These are phyloP conservation scores for Drosophila chauvacae DNA, from an alignment of 1,140 invertebrate species.

Conservation along the genomic window DNA sequence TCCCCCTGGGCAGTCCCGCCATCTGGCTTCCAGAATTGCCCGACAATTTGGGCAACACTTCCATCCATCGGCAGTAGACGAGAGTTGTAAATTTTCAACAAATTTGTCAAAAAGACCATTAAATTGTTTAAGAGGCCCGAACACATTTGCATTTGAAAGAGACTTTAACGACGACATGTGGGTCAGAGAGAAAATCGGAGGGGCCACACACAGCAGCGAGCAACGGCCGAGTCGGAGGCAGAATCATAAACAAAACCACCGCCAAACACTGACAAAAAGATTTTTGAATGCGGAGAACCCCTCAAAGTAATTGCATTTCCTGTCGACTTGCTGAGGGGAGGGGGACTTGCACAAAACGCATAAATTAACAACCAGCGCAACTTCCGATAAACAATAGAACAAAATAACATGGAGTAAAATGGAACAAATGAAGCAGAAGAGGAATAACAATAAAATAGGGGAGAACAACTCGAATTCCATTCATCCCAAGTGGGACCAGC, in stretches of 20 bases:
- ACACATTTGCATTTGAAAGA: slow-evolving; percentile 36
- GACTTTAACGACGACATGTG: slow-evolving; percentile 48
- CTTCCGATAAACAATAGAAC: slow-evolving; percentile 57
- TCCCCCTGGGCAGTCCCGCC: not conserved
- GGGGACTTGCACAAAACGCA: slow-evolving; percentile 48
- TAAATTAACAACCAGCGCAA: slow-evolving; percentile 56
- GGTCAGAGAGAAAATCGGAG: slow-evolving; percentile 35
- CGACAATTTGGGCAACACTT: slow-evolving; percentile 30
- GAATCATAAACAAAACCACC: slow-evolving; percentile 54
- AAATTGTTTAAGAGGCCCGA: slow-evolving; percentile 25
- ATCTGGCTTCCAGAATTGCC: slow-evolving; percentile 29
- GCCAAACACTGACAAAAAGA: slow-evolving; percentile 39
- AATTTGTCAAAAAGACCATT: slow-evolving; percentile 59
- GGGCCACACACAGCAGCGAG: slow-evolving; percentile 44
- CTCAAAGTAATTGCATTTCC: slow-evolving; percentile 60
- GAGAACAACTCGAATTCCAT: slow-evolving; percentile 37
- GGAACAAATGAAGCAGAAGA: slow-evolving; percentile 58
- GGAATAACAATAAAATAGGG: slow-evolving; percentile 36
- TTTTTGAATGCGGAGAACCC: slow-evolving; percentile 33
- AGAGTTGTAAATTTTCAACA: slow-evolving; percentile 53
- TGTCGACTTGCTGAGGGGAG: slow-evolving; percentile 18
- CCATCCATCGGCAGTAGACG: slow-evolving; percentile 37
- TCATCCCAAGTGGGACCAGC: slow-evolving; percentile 21
- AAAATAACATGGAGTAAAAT: slow-evolving; percentile 47
- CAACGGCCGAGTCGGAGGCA: slow-evolving; percentile 17